Percentiles rank a stretch among this genome's conserved stretches.
Evolutionary conservation across 2,888 invertebrate genomes (phyloP).

Genomic region (Cynaeus angustus): DNA sequence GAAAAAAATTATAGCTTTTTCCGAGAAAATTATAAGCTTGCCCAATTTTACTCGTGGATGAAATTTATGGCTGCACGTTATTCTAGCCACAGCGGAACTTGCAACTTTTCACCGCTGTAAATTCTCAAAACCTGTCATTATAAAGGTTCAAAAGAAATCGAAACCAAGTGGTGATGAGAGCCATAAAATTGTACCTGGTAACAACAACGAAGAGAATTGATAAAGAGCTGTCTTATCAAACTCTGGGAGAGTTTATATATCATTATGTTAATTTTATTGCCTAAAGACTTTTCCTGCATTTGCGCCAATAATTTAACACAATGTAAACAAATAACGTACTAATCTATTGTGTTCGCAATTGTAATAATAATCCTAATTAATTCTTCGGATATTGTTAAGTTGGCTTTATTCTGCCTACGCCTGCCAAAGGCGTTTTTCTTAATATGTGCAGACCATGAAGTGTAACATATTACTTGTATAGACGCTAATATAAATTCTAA

Average conservation of each 20-base stretch:
- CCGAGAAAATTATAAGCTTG: constrained; percentile 39
- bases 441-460: constrained; percentile 21
- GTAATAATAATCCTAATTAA: constrained; percentile 31
- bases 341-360: constrained; percentile 25
- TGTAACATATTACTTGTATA: constrained; percentile 18
- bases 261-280: constrained; percentile 6
- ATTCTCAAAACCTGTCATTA: background rate
- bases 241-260: background rate
- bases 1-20: constrained; percentile 40
- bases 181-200: constrained; percentile 1
- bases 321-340: constrained; percentile 25
- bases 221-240: no score
- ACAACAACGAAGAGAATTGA: no score
- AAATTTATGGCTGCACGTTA: constrained; percentile 7
- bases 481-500: constrained; percentile 13
- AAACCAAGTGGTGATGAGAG: no score
- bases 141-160: no score
- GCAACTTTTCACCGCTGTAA: background rate
- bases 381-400: constrained; percentile 32
- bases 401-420: constrained; percentile 29
- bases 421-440: constrained; percentile 34
- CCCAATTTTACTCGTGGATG: constrained; percentile 17
- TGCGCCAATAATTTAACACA: constrained; percentile 15
- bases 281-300: constrained; percentile 2
- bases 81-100: constrained; percentile 7